Evolutionary conservation across 2,797 vertebrate species (phyloP), one percentile per base, ranked within the genome.

Genomic region (Momotus momota): DNA sequence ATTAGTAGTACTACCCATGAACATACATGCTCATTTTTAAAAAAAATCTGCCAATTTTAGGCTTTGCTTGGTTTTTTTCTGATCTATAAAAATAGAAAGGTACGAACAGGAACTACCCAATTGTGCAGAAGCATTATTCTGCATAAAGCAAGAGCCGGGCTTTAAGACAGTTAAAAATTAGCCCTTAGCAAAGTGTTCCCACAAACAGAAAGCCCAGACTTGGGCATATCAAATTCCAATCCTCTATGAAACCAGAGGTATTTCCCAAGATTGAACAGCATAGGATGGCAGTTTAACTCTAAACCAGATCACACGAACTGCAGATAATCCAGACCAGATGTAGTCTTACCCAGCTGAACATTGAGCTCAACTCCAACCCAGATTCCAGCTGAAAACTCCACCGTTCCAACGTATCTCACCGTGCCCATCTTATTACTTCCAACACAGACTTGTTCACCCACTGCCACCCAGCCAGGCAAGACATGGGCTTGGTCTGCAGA

Each of bases 301-400:
- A 77, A 48, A 86, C 81, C 18, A 35, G 18, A 38, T 55, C 16
- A 45, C 0, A 1, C 14, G 23, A 40, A 43, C 11, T 29, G 62
- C 0, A 35, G 52, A 45, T 41, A 90, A 95, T 35, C 29, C 54
- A 48, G 35, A 85, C 55, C 6, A 35, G 5, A 65, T 29, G 62
- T 46, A 90, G 61, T 96, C 98, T 98, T 97, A 99, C 98, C 99
- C 92, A 98, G 97, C 96, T 98, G 98, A 96, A 98, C 95, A 79
- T 98, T 98, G 79, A 99, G 98, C 96, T 98, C 98, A 88, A 99
- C 97, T 71, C 98, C 98, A 85, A 99, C 97, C 98, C 99, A 99
- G 95, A 98, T 97, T 62, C 98, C 98, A 97, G 98, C 96, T 23
- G 99, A 98, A 86, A 99, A 99, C 98, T 99, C 99, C 93, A 99